Base-by-base conservation (phyloP, 2,797 vertebrate species). In the Setipinna tenuifilis region DNA sequence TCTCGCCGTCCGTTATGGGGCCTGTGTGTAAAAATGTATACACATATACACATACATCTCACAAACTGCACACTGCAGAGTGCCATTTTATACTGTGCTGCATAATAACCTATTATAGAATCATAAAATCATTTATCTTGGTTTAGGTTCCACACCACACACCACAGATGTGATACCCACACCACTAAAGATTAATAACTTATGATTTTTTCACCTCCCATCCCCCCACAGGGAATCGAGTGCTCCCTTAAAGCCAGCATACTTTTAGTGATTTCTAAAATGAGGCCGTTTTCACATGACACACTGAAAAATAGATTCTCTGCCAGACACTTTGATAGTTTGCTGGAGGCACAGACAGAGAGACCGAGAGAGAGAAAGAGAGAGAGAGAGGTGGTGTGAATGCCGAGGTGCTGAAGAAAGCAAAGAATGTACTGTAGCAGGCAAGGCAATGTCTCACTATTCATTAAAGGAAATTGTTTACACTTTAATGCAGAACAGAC, bases 141-240 rank as follows among this genome's bases (percentile, higher is more conserved):
- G 35, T 78, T 19, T 17, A n/a, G 41, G 35, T 17, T 78, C 71
- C 31, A 78, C 71, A 71, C 68, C 71, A 71, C 68, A 78, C 71
- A 78, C 71, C 71, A 78, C 71, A 78, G 71, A 78, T 78, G 35
- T 41, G 31, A 44, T 21, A 78, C 16, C 17, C 3, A 41, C 71
- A 44, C 71, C 35, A 7, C 71, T 44, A 78, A 78, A 78, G 71
- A 78, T 78, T 41, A 78, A 78, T 78, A 78, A 78, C 17, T 41
- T 44, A 78, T 78, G 16, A 21, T 78, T 54, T 54, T 54, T 7
- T 14, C 44, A 14, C 31, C 19, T 44, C 31, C 58, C 58, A 19
- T 35, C 71, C 41, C 31, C 17, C 41, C 35, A 44, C 35, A 21
- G 71, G 31, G 71, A 78, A 44, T 21, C 44, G 31, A 78, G 71